These are phyloP conservation scores for Drosophila gaucha DNA, from an alignment of 2,888 invertebrate genomes.

Conservation along the genomic window DNA sequence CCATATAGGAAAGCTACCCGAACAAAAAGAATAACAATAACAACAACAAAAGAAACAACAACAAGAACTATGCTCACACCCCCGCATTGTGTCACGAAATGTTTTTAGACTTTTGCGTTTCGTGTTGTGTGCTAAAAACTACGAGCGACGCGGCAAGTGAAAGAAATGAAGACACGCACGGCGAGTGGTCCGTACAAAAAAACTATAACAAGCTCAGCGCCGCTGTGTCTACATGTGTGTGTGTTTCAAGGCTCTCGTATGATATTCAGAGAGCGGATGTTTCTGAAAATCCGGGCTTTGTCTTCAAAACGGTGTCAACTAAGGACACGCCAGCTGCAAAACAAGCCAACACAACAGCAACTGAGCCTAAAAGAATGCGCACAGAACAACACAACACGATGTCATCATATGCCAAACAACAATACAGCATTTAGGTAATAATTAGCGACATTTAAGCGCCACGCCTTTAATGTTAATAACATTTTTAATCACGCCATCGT, in stretches of 20 bases:
- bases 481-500: conserved; percentile 16
- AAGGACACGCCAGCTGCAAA: conserved; percentile 42
- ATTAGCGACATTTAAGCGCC: conserved; percentile 30
- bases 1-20: conserved; percentile 29
- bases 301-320: conserved; percentile 55
- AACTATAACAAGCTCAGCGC: conserved; percentile 54
- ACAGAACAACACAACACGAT: conserved; percentile 23
- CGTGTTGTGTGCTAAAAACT: conserved; percentile 34
- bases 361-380: conserved; percentile 10
- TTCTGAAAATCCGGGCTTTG: conserved; percentile 62
- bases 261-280: conserved; percentile 37
- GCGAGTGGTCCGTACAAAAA: conserved; percentile 51
- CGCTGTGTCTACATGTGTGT: conserved; percentile 23
- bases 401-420: conserved; percentile 30
- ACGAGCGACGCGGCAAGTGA: conserved; percentile 16
- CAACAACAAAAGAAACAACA: conserved; percentile 23
- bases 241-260: conserved; percentile 44
- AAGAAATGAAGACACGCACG: conserved; percentile 63
- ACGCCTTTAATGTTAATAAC: conserved; percentile 22
- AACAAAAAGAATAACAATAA: conserved; percentile 31
- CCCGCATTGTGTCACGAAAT: conserved; percentile 73
- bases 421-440: conserved; percentile 24
- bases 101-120: conserved; percentile 55
- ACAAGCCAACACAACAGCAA: conserved; percentile 15
- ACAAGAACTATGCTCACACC: conserved; percentile 27